Percentiles rank a stretch among this genome's conserved stretches.
Evolutionary conservation across 2,797 vertebrate genomes (phyloP).

Genomic region (Lithobates pipiens): DNA sequence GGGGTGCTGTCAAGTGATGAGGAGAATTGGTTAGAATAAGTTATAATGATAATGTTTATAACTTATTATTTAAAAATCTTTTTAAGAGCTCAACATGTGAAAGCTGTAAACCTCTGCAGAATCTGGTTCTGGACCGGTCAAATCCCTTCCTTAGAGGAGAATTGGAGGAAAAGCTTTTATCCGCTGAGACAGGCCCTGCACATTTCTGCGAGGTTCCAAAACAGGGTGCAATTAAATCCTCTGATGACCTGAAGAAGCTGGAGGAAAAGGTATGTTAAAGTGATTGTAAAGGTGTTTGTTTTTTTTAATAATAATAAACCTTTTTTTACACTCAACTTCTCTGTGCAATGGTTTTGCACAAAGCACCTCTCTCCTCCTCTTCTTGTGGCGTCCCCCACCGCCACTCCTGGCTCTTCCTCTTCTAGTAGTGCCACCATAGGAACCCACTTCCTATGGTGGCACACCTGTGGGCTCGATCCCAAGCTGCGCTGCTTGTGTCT

Average conservation of each 20-base stretch:
- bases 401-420: too few relatives aligned
- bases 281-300: too few relatives aligned
- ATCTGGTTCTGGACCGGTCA: slow-evolving; percentile 72
- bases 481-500: too few relatives aligned
- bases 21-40: not conserved
- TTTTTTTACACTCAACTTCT: too few relatives aligned
- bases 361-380: too few relatives aligned
- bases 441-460: too few relatives aligned
- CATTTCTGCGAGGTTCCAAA: slow-evolving; percentile 87
- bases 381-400: too few relatives aligned
- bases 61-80: not conserved
- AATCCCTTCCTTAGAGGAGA: slow-evolving; percentile 76
- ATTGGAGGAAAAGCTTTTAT: slow-evolving; percentile 80
- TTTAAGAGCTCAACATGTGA: slow-evolving; percentile 76
- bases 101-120: slow-evolving; percentile 69
- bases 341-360: too few relatives aligned
- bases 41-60: not conserved
- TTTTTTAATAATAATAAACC: too few relatives aligned
- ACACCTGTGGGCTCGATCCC: too few relatives aligned
- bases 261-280: slow-evolving; percentile 88
- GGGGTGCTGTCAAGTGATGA: too few relatives aligned
- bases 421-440: too few relatives aligned
- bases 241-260: slow-evolving; percentile 90
- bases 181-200: slow-evolving; percentile 84
- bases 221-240: slow-evolving; percentile 85